Percentiles rank a stretch among this genome's conserved stretches.
Conservation (phyloP, 2,797 vertebrate genomes). For the Anabacerthia variegaticeps region DNA sequence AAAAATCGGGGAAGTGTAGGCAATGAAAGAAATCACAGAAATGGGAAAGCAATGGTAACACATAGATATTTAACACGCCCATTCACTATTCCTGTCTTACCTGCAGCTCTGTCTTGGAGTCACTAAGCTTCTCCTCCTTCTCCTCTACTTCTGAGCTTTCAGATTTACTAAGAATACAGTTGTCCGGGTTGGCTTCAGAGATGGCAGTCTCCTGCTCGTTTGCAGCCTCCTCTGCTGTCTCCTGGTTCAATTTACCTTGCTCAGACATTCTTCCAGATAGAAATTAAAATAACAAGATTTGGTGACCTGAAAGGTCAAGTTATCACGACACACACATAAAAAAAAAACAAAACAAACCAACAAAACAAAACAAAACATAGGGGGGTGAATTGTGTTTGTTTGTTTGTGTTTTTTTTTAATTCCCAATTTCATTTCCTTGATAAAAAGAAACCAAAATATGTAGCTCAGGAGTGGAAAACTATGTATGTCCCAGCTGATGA, state of each 20-base stretch:
- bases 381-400: background rate
- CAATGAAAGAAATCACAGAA: background rate
- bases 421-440: background rate
- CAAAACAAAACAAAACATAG: background rate
- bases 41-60: background rate
- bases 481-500: background rate
- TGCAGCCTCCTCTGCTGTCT: constrained; percentile 72
- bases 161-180: constrained; percentile 74
- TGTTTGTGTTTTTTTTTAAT: background rate
- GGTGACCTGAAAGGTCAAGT: constrained; percentile 72
- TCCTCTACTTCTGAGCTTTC: constrained; percentile 77
- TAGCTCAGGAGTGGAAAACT: background rate
- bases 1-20: background rate
- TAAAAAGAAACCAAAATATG: background rate
- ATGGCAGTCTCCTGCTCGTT: constrained; percentile 64
- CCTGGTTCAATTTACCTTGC: constrained; percentile 75
- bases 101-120: constrained; percentile 74
- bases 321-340: background rate
- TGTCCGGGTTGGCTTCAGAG: constrained; percentile 65
- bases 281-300: constrained; percentile 73
- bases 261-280: constrained; percentile 86
- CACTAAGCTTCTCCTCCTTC: constrained; percentile 75
- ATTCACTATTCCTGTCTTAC: constrained; percentile 40
- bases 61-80: rapidly evolving
- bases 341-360: too few relatives aligned